Evolutionary conservation across 1,140 invertebrate species (phyloP).

Genomic region (Colletes gigas): DNA sequence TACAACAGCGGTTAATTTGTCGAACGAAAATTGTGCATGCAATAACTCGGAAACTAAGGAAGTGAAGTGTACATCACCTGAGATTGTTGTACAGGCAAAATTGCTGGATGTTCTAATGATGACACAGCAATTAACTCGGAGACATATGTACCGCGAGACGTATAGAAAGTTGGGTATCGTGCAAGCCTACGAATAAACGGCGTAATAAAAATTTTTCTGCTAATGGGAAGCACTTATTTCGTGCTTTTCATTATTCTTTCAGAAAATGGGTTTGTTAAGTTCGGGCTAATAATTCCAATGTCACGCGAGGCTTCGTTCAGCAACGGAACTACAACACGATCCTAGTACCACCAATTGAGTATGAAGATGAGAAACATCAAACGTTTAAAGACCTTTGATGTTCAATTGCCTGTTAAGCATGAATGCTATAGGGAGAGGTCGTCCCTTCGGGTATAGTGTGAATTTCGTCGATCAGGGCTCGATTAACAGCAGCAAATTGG

Average conservation of each 20-base stretch:
- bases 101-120: too few species aligned
- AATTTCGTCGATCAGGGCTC: constrained; percentile 62
- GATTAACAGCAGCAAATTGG: constrained; percentile 49
- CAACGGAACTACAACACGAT: constrained; percentile 56
- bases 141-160: neutral
- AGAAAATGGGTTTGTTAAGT: constrained; percentile 21
- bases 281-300: constrained; percentile 25
- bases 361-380: constrained; percentile 62
- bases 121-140: too few species aligned
- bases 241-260: neutral
- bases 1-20: too few species aligned
- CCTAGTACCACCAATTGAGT: constrained; percentile 49
- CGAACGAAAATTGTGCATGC: too few species aligned
- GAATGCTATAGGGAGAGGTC: constrained; percentile 61
- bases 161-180: neutral
- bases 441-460: constrained; percentile 48
- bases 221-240: neutral
- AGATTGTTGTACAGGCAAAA: too few species aligned
- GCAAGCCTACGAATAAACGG: neutral
- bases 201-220: neutral
- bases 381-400: constrained; percentile 74
- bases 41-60: too few species aligned
- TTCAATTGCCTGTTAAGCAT: constrained; percentile 66
- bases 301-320: constrained; percentile 57
- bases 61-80: too few species aligned